Percentiles rank a stretch among this genome's conserved stretches.
phyloP scores from a whole-genome alignment of 2,888 invertebrate genomes.

The Trachelus troglodyta region DNA sequence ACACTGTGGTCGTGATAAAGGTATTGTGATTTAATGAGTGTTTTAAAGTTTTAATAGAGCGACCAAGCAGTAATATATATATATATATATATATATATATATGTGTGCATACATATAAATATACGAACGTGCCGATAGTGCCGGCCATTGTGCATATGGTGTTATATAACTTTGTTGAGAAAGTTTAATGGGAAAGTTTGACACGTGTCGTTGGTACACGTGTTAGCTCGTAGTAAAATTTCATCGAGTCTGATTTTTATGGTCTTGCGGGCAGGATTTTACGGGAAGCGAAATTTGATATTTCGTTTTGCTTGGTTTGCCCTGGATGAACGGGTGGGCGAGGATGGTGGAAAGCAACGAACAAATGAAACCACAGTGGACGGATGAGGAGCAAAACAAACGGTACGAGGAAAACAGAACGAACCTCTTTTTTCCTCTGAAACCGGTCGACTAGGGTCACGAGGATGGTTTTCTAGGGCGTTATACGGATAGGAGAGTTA shows the following conservation, averaged over 20 bases:
- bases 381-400: constrained; percentile 47
- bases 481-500: neutral
- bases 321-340: neutral
- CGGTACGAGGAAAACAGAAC: constrained; percentile 26
- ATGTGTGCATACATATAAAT: neutral
- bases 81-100: neutral
- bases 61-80: neutral
- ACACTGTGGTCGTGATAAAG: neutral
- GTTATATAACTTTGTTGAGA: neutral
- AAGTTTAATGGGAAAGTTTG: neutral
- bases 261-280: neutral
- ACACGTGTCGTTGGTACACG: neutral
- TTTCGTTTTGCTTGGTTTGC: neutral
- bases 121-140: neutral
- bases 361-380: constrained; percentile 18
- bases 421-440: neutral
- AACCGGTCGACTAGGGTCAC: neutral
- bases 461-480: neutral
- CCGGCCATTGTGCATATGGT: neutral
- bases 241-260: neutral
- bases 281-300: neutral
- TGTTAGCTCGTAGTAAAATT: neutral
- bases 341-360: neutral
- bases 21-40: neutral
- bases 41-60: neutral